Conservation (phyloP, 2,113 vertebrate species). For the Actenoides hombroni region DNA sequence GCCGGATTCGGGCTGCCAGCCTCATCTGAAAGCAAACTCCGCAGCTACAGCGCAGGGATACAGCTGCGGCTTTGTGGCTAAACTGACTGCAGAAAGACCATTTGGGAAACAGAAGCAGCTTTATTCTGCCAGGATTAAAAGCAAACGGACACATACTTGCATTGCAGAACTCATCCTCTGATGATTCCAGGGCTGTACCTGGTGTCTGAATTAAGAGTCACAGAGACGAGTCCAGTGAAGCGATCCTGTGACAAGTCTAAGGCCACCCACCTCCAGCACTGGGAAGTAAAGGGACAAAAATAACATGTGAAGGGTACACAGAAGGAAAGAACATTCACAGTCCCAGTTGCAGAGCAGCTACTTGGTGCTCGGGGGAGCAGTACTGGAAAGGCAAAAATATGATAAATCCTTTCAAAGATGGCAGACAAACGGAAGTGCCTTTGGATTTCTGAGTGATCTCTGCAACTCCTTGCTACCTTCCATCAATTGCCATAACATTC, state of each 20-base stretch:
- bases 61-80: neutral
- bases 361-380: neutral
- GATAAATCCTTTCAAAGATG: neutral
- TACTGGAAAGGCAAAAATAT: neutral
- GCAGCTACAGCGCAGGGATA: neutral
- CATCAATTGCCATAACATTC: neutral
- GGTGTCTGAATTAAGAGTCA: neutral
- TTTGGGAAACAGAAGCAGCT: neutral
- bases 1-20: neutral
- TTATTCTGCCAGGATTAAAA: neutral
- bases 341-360: neutral
- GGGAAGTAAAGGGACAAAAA: neutral
- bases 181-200: neutral
- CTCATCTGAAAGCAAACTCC: neutral
- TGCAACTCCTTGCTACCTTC: neutral
- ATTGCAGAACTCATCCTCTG: neutral
- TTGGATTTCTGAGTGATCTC: neutral
- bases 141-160: neutral
- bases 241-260: neutral
- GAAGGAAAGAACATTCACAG: neutral
- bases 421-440: neutral
- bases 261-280: neutral
- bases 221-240: neutral
- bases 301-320: rapidly evolving
- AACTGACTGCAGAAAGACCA: rapidly evolving